phyloP scores from a whole-genome alignment of 2,113 vertebrate genomes.

The Piliocolobus tephrosceles region DNA sequence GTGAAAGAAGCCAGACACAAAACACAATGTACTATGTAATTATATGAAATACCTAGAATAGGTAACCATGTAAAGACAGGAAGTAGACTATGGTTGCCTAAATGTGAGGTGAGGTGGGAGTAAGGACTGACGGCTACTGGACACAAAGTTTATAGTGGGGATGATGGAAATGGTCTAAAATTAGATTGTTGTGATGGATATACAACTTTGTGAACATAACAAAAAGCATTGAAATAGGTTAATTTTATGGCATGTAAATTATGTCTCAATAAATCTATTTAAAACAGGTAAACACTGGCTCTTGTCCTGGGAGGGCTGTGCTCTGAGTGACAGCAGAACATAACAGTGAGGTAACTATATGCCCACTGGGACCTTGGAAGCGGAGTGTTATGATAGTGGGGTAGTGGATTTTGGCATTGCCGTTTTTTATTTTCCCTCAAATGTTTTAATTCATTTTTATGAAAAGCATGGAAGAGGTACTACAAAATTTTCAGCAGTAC shows the following conservation, averaged over 20 bases:
- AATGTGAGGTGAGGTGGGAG: neutral
- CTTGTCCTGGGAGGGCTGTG: neutral
- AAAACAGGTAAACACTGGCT: neutral
- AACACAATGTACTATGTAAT: too few species aligned
- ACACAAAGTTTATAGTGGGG: neutral
- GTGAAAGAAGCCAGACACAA: too few species aligned
- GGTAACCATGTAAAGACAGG: neutral
- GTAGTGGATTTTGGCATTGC: neutral
- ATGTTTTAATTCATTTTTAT: neutral
- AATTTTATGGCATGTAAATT: neutral
- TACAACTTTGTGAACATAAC: too few species aligned
- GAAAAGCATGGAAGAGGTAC: neutral
- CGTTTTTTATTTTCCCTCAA: neutral
- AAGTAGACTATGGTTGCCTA: neutral
- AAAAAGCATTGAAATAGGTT: neutral
- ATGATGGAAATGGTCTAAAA: neutral
- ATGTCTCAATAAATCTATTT: neutral
- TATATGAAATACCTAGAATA: neutral
- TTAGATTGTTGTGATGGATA: neutral
- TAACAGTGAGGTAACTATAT: neutral
- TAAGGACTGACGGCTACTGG: neutral
- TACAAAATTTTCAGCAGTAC: neutral
- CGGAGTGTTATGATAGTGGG: neutral
- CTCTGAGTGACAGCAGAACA: neutral
- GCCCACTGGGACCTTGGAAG: neutral